Conservation (phyloP, 2,113 vertebrate species). For the Saccopteryx bilineata region DNA sequence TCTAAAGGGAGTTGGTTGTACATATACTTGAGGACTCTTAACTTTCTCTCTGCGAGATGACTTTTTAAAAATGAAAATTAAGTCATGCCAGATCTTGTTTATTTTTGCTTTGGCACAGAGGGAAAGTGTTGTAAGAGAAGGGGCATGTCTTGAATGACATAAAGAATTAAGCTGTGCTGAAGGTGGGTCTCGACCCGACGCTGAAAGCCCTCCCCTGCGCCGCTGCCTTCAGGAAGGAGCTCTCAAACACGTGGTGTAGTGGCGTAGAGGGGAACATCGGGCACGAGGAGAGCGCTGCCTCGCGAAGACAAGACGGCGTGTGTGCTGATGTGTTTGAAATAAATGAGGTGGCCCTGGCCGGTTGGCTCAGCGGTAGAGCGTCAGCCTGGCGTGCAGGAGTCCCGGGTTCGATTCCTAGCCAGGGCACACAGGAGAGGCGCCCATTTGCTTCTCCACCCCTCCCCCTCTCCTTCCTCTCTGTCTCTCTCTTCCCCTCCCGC, state of each 20-base stretch:
- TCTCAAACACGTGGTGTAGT: neutral
- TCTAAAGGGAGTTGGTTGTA: neutral
- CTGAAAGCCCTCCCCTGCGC: neutral
- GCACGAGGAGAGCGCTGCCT: fast-evolving
- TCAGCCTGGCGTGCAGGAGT: too few species aligned
- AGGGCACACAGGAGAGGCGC: too few species aligned
- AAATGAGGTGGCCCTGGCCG: too few species aligned
- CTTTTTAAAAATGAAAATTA: neutral
- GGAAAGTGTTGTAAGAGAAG: neutral
- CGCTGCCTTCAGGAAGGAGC: neutral
- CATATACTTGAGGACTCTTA: neutral
- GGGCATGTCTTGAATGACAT: neutral
- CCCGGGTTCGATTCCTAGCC: too few species aligned
- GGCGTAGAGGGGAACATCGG: fast-evolving
- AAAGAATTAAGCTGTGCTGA: neutral
- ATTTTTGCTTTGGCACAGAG: constrained; percentile 12
- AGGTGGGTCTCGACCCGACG: neutral
- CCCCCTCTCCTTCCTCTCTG: too few species aligned
- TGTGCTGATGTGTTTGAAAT: neutral
- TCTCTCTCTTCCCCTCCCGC: too few species aligned
- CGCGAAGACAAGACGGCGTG: fast-evolving
- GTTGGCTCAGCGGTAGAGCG: too few species aligned
- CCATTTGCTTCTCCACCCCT: too few species aligned
- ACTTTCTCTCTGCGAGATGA: constrained; percentile 9
- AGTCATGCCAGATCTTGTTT: neutral